A percentile compares a stretch with the other conserved stretches of the same genome.
Evolutionary conservation across 2,113 vertebrate species (phyloP).

Genomic region (Halcyon malimbica): DNA sequence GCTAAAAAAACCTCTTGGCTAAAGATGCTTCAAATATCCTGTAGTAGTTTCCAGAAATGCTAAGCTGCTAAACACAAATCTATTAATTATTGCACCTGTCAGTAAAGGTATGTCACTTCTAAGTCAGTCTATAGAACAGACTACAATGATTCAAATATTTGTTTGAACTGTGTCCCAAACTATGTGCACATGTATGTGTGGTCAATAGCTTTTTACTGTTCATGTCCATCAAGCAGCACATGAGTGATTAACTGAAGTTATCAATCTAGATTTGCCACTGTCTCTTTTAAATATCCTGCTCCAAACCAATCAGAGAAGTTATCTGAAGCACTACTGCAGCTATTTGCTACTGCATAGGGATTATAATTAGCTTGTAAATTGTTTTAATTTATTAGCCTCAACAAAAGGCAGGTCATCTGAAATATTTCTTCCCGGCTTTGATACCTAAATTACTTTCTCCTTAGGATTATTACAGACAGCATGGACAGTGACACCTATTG

Average conservation of each 20-base stretch:
- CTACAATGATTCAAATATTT: background rate
- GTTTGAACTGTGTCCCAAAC: background rate
- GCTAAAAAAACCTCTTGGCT: background rate
- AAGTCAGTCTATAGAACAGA: background rate
- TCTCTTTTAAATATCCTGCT: background rate
- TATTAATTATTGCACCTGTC: background rate
- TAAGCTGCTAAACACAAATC: background rate
- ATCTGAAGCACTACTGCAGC: background rate
- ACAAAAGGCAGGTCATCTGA: constrained; percentile 32
- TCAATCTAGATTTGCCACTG: background rate
- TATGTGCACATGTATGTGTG: background rate
- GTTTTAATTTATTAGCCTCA: constrained; percentile 37
- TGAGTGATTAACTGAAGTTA: background rate
- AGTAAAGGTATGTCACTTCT: background rate
- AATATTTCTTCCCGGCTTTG: constrained; percentile 35
- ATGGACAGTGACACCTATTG: background rate
- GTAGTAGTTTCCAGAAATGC: background rate
- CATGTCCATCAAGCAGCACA: background rate
- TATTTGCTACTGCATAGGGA: background rate
- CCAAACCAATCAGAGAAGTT: background rate
- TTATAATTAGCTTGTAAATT: background rate
- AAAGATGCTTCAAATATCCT: background rate
- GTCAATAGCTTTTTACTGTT: background rate
- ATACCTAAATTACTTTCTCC: constrained; percentile 41
- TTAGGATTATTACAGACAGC: background rate